Percentiles rank a stretch among this genome's conserved stretches.
Conservation (phyloP, 2,797 vertebrate species). For the Premnoplex brunnescens region DNA sequence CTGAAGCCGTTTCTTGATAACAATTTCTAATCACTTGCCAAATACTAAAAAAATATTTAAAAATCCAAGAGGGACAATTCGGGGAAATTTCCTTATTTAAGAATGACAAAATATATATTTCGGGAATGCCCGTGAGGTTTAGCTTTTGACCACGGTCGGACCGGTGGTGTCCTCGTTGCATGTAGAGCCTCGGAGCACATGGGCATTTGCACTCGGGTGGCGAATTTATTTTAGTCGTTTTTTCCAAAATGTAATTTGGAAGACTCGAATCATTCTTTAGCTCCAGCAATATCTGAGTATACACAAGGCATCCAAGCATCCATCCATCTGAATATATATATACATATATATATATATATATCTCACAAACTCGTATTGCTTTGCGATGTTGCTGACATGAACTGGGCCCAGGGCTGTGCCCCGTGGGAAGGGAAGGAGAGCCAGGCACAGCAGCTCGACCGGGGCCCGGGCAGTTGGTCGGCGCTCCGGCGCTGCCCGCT, state of each 20-base stretch:
- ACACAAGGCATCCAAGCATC: not conserved
- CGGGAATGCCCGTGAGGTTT: not conserved
- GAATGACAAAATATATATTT: fast-evolving
- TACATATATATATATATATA: too few relatives aligned
- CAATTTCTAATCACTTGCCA: not conserved
- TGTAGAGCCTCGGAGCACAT: not conserved
- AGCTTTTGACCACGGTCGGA: not conserved
- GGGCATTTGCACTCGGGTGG: fast-evolving
- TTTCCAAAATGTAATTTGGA: not conserved
- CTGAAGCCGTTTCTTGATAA: not conserved
- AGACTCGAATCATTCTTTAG: not conserved
- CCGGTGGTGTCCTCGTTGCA: not conserved
- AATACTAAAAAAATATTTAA: not conserved
- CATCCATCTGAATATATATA: too few relatives aligned
- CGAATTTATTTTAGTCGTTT: not conserved
- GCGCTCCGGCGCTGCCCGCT: not conserved
- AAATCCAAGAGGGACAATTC: not conserved
- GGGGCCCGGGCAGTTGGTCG: too few relatives aligned
- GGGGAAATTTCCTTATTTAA: not conserved
- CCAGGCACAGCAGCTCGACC: not conserved
- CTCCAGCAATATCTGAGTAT: not conserved
- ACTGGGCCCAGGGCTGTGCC: not conserved
- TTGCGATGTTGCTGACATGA: not conserved
- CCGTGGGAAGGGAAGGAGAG: not conserved
- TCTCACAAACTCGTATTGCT: not conserved